Conservation (phyloP, 2,113 vertebrate species). For the Microtus pennsylvanicus region DNA sequence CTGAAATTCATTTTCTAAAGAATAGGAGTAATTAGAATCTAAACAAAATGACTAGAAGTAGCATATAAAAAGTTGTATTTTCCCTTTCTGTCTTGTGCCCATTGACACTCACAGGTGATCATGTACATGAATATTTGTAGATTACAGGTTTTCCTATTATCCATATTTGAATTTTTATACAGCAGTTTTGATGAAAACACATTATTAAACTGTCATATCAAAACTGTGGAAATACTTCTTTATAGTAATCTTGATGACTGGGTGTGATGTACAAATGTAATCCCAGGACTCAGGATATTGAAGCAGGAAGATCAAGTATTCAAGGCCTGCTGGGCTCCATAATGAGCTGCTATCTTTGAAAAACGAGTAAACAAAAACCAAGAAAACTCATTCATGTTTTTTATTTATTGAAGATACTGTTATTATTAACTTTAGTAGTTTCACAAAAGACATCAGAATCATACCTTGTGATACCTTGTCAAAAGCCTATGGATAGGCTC, state of each 20-base stretch:
- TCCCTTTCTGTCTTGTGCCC: neutral
- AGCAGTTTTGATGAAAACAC: neutral
- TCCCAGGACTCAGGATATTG: too few relatives aligned
- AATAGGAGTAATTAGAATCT: neutral
- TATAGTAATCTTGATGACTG: neutral
- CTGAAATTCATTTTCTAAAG: neutral
- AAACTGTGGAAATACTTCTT: neutral
- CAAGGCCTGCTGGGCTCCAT: neutral
- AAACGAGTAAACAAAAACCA: neutral
- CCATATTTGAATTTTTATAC: neutral
- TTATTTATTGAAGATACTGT: neutral
- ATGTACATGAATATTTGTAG: neutral
- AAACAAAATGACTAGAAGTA: neutral
- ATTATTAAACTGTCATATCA: neutral
- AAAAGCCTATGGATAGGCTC: neutral
- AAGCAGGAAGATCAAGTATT: neutral
- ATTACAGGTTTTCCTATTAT: neutral
- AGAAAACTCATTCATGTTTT: neutral
- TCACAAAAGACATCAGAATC: neutral
- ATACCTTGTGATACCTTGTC: neutral
- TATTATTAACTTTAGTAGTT: constrained; percentile 1
- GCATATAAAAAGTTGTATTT: neutral
- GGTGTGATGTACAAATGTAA: neutral
- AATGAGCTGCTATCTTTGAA: neutral
- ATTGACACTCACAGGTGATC: neutral